Evolutionary conservation across 2,797 vertebrate genomes (phyloP), one percentile per base, ranked within the genome.

Genomic region (Rhyacichthys aspro): DNA sequence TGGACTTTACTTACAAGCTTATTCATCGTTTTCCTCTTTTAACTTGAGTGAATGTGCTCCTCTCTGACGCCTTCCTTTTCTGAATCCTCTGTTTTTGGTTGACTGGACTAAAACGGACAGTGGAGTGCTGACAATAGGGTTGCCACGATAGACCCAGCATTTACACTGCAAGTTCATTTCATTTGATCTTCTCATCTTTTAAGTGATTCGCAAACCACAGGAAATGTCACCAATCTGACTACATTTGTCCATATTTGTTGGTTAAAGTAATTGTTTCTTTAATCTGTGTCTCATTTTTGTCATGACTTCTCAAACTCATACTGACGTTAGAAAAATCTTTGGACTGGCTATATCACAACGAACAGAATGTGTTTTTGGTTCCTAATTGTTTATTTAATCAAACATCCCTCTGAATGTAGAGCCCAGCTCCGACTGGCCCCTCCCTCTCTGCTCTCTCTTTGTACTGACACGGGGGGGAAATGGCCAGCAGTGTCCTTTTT

Each of bases 101-200:
- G 88, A 91, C 92, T 76, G 87, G 81, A 74, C 85, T 86, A 75
- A 76, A 87, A 77, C 85, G 80, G 79, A 94, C 95, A 94, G 95
- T 95, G 93, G 91, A 93, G 93, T 96, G 95, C 93, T 93, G 93
- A 95, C 91, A 93, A 92, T 95, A 95, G 95, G 95, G 95, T 96
- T 98, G 95, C 96, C 95, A 97, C 88, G 92, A 96, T 96, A 94
- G 87, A 90, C 78, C 66, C 61, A 61, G 33, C 67, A 68, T 74
- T 72, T 60, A 43, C 43, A 43, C 19, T 67, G 48, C 43, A 42
- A 70, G 18, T 45, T 44, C 47, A 63, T 59, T 43, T 55, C 32
- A n/a, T 56, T 43, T 55, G 6, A 19, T 43, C 7, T 7, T 52
- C 44, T 28, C 23, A 28, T 63, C 74, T 43, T n/a, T n/a, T n/a